A percentile compares a stretch with the other conserved stretches of the same genome.
Conservation (phyloP, 1,140 invertebrate species). For the Drosophila lacteicornis region DNA sequence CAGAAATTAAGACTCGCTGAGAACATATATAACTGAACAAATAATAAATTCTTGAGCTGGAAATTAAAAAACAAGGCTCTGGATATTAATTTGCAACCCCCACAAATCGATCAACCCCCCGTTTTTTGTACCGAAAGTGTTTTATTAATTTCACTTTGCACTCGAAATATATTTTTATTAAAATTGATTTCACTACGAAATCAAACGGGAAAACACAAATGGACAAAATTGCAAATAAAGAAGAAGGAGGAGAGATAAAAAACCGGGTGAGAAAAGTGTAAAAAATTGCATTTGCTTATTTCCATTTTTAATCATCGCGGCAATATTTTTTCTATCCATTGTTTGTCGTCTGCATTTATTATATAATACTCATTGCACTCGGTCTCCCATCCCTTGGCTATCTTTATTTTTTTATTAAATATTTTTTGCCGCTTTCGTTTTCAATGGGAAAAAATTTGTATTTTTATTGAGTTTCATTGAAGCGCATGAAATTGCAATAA, state of each 20-base stretch:
- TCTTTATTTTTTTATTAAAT: constrained; percentile 38
- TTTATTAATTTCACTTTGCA: constrained; percentile 76
- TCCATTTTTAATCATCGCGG: constrained; percentile 55
- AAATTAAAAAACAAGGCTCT: constrained; percentile 17
- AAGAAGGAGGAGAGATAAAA: background rate
- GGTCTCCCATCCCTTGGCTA: constrained; percentile 1
- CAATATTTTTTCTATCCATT: constrained; percentile 51
- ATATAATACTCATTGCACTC: constrained; percentile 37
- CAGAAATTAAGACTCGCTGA: constrained; percentile 62
- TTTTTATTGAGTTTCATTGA: constrained; percentile 82
- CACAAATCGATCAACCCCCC: constrained; percentile 20
- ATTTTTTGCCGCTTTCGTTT: constrained; percentile 30
- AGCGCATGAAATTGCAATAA: constrained; percentile 82
- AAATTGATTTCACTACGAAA: constrained; percentile 73
- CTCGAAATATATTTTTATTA: constrained; percentile 57
- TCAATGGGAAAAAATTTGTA: constrained; percentile 42
- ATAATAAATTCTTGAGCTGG: constrained; percentile 45
- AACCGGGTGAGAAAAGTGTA: constrained; percentile 29
- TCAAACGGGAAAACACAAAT: constrained; percentile 32
- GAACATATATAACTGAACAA: constrained; percentile 48
- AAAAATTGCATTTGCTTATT: constrained; percentile 56
- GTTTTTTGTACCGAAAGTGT: constrained; percentile 30
- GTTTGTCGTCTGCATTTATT: constrained; percentile 53
- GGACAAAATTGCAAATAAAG: constrained; percentile 26
- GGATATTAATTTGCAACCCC: constrained; percentile 33